A percentile compares a stretch with the other conserved stretches of the same genome.
These are phyloP conservation scores for Tinamus major DNA, from an alignment of 2,797 vertebrate genomes.

Conservation along the genomic window DNA sequence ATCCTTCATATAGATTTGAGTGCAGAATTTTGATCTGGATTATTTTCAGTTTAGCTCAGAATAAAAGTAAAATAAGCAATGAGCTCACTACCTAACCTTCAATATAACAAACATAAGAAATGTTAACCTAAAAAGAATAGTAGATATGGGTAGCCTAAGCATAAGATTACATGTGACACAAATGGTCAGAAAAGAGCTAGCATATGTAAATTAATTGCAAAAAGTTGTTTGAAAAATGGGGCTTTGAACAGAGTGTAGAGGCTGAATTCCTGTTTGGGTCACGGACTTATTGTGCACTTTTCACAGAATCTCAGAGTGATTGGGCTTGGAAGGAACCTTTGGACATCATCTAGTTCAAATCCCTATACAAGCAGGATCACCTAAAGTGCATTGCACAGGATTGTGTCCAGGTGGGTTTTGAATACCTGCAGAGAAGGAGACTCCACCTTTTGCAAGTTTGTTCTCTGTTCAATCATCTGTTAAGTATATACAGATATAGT, in stretches of 20 bases:
- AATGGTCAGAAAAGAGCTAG: background rate
- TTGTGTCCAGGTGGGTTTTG: no score
- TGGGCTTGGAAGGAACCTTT: no score
- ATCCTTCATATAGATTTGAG: background rate
- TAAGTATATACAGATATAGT: background rate
- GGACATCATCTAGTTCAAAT: no score
- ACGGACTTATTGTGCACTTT: background rate
- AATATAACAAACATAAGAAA: background rate
- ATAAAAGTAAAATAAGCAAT: background rate
- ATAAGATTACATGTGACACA: background rate
- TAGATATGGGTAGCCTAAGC: no score
- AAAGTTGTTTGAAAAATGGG: background rate
- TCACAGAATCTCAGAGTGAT: no score
- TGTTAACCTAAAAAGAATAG: background rate
- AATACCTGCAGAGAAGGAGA: no score
- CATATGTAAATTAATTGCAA: background rate
- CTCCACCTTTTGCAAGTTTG: background rate
- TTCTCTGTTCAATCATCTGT: background rate
- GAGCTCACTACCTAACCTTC: background rate
- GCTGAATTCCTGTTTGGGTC: background rate
- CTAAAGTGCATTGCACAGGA: no score
- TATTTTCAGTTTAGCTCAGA: background rate
- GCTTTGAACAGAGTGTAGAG: background rate
- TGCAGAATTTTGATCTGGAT: background rate
- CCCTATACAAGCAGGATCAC: no score